Evolutionary conservation across 1,140 invertebrate genomes (phyloP).

Genomic region (Drosophila albomicans): DNA sequence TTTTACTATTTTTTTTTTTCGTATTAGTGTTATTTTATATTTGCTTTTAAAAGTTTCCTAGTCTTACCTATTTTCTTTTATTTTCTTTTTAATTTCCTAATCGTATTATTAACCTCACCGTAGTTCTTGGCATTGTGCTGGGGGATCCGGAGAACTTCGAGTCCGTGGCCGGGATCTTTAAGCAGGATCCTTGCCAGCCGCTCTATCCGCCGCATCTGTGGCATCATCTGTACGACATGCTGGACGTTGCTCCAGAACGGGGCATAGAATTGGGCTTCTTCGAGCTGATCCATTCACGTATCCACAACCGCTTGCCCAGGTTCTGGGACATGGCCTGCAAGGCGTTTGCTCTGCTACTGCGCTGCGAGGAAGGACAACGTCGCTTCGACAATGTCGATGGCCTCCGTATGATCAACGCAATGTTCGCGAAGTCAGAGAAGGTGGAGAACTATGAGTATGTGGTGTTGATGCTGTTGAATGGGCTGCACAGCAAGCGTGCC

Average conservation of each 20-base stretch:
- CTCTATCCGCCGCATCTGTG: slow-evolving; percentile 60
- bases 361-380: slow-evolving; percentile 68
- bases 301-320: slow-evolving; percentile 42
- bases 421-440: slow-evolving; percentile 42
- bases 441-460: slow-evolving; percentile 60
- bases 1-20: too few species aligned
- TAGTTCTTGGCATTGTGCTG: slow-evolving; percentile 58
- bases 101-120: neutral
- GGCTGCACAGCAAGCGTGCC: slow-evolving; percentile 68
- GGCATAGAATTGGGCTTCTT: slow-evolving; percentile 69
- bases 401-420: slow-evolving; percentile 53
- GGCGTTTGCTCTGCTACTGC: slow-evolving; percentile 69
- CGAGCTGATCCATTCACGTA: slow-evolving; percentile 60
- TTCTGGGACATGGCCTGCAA: slow-evolving; percentile 65
- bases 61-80: too few species aligned
- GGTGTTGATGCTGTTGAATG: slow-evolving; percentile 61
- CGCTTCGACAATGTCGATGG: slow-evolving; percentile 68
- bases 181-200: slow-evolving; percentile 55
- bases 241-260: slow-evolving; percentile 60
- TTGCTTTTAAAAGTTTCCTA: too few species aligned
- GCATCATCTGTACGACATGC: slow-evolving; percentile 67
- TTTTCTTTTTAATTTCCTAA: neutral
- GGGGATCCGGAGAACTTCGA: slow-evolving; percentile 46
- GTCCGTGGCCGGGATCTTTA: slow-evolving; percentile 52
- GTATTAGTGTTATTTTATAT: neutral